Evolutionary conservation across 37 sponge, comb jelly and placozoan genomes (phyloP), one percentile per base, ranked within the genome.

Genomic region (Axinella damicornis): DNA sequence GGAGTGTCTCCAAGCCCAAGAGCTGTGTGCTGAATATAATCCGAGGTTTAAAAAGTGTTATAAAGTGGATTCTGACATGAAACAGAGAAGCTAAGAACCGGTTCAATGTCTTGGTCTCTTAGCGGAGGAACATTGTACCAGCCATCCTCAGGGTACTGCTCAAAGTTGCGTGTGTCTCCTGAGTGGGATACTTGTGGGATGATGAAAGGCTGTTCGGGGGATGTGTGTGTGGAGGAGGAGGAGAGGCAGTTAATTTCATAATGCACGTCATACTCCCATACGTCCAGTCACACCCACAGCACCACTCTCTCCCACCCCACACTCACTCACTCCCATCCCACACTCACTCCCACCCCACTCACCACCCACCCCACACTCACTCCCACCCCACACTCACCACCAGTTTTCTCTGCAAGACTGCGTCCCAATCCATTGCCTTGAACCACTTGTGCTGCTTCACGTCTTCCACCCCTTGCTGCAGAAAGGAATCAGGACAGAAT

Each of bases 371-470:
- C 46, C 4, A 2, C 60, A 76, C 53, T 11, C 6, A 2, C 9
- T 12, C 9, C 46, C 46, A 4, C 46, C 46, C 21, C 6, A 13
- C 46, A 79, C 90, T 82, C n/a, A 95, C 92, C 65, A 65, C 35
- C 1, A 92, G 55, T 39, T 89, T 85, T 68, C 92, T 78, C 76
- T 87, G 88, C n/a, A 89, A 60, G 15, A 91, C 94, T 31, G 85
- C 90, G 32, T 97, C 97, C 97, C 97, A 97, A 66, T 91, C 92
- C 28, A 97, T 56, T 14, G 81, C 84, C 34, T 80, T 84, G 86
- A 97, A 97, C 95, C 95, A 97, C 68, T 90, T 89, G 90, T 97
- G 98, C 40, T 87, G 89, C 79, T 90, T 94, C 35, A 97, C 92
- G 56, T 92, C 98, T 34, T 91, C 95, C 30, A 87, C 88, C 16